Evolutionary conservation across 2,113 vertebrate species (phyloP), one percentile per base, ranked within the genome.

Genomic region (Cottus gobio): DNA sequence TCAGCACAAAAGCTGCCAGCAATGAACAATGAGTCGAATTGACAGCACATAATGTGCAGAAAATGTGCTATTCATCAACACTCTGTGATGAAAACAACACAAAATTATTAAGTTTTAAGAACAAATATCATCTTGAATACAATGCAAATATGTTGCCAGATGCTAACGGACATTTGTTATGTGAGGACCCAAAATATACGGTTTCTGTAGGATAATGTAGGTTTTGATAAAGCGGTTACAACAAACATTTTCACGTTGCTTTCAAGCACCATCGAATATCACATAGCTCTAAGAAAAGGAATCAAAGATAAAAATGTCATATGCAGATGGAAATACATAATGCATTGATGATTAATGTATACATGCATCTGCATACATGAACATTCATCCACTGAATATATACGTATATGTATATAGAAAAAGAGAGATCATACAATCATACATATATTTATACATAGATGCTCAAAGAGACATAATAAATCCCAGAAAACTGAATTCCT

Each of bases 401-500:
- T 4, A 28, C 16, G 9, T 50, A 50, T 44, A 16, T 44, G 3
- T 48, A 63, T 26, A 12, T 2, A 52, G 11, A 44, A 11, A 54
- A 9, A 37, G 36, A 42, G 42, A 37, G 36, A 9, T 37, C 36
- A 30, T 20, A 6, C 1, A 18, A 16, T 48, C 44, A 34, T 22
- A 5, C 1, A 20, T 52, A 1, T 52, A 22, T 10, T 58, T 36
- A 30, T 7, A 61, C 22, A 52, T 52, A 44, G 20, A 56, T 54
- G 10, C 24, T 46, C 5, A 54, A 15, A 63, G 1, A 66, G 4
- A 20, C 1, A 8, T 20, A 31, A 74, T 66, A 16, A 74, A 63
- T 76, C 9, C 13, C 16, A 46, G 5, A 3, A 30, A 81, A 69
- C 20, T 62, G 44, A 67, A 73, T 1, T 71, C 44, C n/a, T 60